Percentiles rank a stretch among this genome's conserved stretches.
Evolutionary conservation across 2,888 invertebrate species (phyloP).

Genomic region (Sisyra terminalis): DNA sequence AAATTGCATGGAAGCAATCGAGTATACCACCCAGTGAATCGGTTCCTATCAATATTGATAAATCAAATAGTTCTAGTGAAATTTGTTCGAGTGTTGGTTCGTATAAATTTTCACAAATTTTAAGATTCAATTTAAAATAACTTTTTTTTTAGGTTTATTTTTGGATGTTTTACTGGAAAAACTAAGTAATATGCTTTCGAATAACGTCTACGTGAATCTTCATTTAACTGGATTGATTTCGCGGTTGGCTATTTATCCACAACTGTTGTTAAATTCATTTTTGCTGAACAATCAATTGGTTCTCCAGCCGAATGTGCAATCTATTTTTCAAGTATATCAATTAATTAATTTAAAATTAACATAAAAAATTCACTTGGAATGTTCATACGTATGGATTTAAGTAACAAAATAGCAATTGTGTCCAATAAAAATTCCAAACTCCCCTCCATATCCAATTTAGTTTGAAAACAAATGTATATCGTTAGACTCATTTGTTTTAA

Average conservation of each 20-base stretch:
- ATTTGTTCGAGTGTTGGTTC: constrained; percentile 6
- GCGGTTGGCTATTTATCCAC: constrained; percentile 73
- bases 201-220: constrained; percentile 71
- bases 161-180: constrained; percentile 65
- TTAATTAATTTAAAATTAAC: too few species aligned
- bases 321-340: constrained; percentile 72
- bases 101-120: background rate
- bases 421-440: too few species aligned
- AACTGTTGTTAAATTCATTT: constrained; percentile 75
- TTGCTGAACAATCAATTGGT: constrained; percentile 71
- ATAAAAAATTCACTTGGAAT: too few species aligned
- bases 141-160: constrained; percentile 47
- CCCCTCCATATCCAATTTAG: too few species aligned
- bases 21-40: constrained; percentile 1
- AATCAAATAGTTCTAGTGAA: background rate
- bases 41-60: background rate
- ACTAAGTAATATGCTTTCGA: constrained; percentile 66
- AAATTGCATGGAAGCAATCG: constrained; percentile 21
- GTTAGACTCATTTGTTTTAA: constrained; percentile 7
- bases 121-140: constrained; percentile 6
- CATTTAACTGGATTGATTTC: constrained; percentile 77
- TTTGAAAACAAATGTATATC: too few species aligned
- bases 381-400: too few species aligned
- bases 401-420: too few species aligned
- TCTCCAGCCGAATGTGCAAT: constrained; percentile 80